Evolutionary conservation across 2,797 vertebrate genomes (phyloP).

Genomic region (Acestrorhynchus altus): DNA sequence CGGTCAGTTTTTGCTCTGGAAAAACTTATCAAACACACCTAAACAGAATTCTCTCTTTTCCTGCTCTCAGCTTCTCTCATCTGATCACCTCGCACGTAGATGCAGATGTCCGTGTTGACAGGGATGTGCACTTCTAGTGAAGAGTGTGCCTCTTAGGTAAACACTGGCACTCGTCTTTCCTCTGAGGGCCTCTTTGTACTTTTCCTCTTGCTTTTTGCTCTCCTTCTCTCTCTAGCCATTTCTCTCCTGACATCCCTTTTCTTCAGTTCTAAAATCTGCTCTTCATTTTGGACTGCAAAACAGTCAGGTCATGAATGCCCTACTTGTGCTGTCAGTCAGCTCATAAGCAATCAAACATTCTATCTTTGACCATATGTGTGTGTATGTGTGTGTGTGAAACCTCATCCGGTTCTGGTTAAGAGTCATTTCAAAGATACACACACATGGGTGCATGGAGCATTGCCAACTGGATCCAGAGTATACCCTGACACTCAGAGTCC

Average conservation of each 20-base stretch:
- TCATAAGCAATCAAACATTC: slow-evolving; percentile 64
- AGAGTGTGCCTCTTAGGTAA: slow-evolving; percentile 27
- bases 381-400: slow-evolving; percentile 51
- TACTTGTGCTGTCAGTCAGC: slow-evolving; percentile 59
- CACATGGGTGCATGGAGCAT: slow-evolving; percentile 8
- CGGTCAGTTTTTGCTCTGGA: slow-evolving; percentile 28
- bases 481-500: background rate
- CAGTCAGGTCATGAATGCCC: slow-evolving; percentile 59
- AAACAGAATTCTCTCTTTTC: slow-evolving; percentile 32
- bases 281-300: slow-evolving; percentile 61
- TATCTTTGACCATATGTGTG: slow-evolving; percentile 45
- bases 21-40: slow-evolving; percentile 31
- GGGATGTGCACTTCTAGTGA: slow-evolving; percentile 29
- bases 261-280: slow-evolving; percentile 31
- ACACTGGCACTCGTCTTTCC: slow-evolving; percentile 34
- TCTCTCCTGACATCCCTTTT: background rate
- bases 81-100: background rate
- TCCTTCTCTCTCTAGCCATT: slow-evolving; percentile 21
- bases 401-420: slow-evolving; percentile 15
- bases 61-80: slow-evolving; percentile 21
- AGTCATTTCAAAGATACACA: slow-evolving; percentile 23
- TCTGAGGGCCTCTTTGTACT: slow-evolving; percentile 1
- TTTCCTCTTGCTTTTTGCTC: slow-evolving; percentile 17
- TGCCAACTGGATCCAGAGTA: slow-evolving; percentile 13
- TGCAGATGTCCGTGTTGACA: slow-evolving; percentile 4